These are phyloP conservation scores for Eulithis testata DNA, from an alignment of 2,888 invertebrate species.

Conservation along the genomic window DNA sequence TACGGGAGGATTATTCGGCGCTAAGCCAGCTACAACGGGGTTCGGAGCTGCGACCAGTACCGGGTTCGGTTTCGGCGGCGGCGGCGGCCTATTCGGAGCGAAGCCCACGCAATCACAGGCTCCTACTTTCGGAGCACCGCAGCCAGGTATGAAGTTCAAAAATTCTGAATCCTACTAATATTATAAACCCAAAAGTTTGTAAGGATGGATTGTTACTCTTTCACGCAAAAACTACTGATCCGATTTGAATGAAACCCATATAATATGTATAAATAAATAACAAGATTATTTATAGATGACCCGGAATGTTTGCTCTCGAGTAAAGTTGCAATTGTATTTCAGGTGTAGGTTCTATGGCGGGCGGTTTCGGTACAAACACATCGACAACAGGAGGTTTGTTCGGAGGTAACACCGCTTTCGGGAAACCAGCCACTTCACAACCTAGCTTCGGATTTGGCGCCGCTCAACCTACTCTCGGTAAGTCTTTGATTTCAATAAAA, in stretches of 20 bases:
- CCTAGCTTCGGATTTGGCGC: slow-evolving; percentile 85
- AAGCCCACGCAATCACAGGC: slow-evolving; percentile 66
- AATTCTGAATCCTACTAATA: too few species aligned
- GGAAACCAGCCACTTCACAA: slow-evolving; percentile 70
- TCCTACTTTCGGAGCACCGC: slow-evolving; percentile 74
- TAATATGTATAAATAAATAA: too few species aligned
- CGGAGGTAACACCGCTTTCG: slow-evolving; percentile 73
- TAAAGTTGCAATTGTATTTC: slow-evolving; percentile 23
- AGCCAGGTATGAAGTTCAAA: slow-evolving; percentile 58
- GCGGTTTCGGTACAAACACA: slow-evolving; percentile 85
- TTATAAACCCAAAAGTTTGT: too few species aligned
- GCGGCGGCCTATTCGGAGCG: slow-evolving; percentile 61
- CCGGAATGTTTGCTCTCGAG: too few species aligned
- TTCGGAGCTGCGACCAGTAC: slow-evolving; percentile 57
- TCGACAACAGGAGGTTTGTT: slow-evolving; percentile 78
- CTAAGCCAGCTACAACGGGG: slow-evolving; percentile 65
- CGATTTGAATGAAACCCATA: too few species aligned
- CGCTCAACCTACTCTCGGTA: slow-evolving; percentile 71
- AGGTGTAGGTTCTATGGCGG: slow-evolving; percentile 65
- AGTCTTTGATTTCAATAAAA: too few species aligned
- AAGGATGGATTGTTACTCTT: too few species aligned
- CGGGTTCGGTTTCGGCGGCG: slow-evolving; percentile 57
- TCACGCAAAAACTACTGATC: too few species aligned
- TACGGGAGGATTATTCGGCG: slow-evolving; percentile 65
- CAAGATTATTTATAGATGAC: too few species aligned